These are phyloP conservation scores for Rhadina sibilatrix DNA, from an alignment of 2,113 vertebrate genomes.

Conservation along the genomic window DNA sequence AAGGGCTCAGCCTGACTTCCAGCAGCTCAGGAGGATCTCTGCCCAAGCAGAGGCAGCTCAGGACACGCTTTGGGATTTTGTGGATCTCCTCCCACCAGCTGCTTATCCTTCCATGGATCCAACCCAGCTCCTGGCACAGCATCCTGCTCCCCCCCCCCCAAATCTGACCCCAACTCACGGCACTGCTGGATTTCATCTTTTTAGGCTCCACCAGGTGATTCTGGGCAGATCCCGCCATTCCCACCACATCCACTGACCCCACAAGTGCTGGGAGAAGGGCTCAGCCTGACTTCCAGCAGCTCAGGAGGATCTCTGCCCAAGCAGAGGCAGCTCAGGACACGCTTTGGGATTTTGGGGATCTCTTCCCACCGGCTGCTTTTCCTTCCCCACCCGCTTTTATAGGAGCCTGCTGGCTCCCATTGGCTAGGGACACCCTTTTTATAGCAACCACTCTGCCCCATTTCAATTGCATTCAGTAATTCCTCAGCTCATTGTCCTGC, in stretches of 20 bases:
- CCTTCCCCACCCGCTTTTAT: conserved; percentile 44
- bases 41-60: neutral
- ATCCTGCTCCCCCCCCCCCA: neutral
- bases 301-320: neutral
- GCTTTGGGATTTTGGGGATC: neutral
- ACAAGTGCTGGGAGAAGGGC: neutral
- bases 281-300: neutral
- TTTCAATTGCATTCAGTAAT: conserved; percentile 22
- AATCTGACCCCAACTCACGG: neutral
- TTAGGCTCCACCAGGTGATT: rapidly evolving
- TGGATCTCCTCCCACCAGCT: neutral
- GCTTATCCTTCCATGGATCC: neutral
- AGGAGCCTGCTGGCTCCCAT: neutral
- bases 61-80: neutral
- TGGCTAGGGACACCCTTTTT: neutral
- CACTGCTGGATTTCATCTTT: neutral
- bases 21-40: neutral
- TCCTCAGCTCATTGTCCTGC: conserved; percentile 55
- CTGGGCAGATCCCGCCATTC: neutral
- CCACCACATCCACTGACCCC: neutral
- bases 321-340: neutral
- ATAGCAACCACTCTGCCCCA: conserved; percentile 18
- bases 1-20: neutral
- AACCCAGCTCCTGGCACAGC: neutral
- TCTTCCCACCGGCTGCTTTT: neutral